Evolutionary conservation across 2,113 vertebrate species (phyloP), one percentile per base, ranked within the genome.

Genomic region (Scomber scombrus): DNA sequence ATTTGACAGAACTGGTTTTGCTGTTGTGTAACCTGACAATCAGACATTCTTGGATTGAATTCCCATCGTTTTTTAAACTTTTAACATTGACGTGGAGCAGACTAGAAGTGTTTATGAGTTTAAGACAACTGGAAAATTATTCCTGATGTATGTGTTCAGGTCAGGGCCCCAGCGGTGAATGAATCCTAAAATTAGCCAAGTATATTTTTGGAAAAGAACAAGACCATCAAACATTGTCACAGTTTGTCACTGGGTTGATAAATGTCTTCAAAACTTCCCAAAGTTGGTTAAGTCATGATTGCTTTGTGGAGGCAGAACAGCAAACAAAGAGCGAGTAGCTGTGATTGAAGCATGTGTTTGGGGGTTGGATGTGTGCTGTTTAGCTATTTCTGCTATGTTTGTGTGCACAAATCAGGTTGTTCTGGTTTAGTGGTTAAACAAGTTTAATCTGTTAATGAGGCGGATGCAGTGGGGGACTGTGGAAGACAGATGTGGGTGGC

Each of bases 381-480:
- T 29, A 3, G 46, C 31, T 77, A 46, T 81, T 78, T 68, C 55
- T 9, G 14, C 54, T 54, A 29, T 82, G 81, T 84, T 88, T 90
- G 73, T 76, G 81, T 74, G 56, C 47, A 34, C 47, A 57, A 60
- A 61, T 85, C 56, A 56, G 67, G 66, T 45, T 73, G 64, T 61
- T 77, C 60, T 47, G 75, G 66, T 68, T 72, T 64, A 78, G 61
- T 3, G 34, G 75, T 80, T 65, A 77, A 72, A 85, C 60, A 29
- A 77, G 57, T 65, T 57, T 71, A 68, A 78, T 75, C 58, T 74
- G 82, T 64, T 84, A 78, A 85, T 83, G 79, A 88, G 67, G 70
- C 19, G 70, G 73, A 55, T n/a, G 65, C 64, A 74, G 76, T 1
- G 57, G 23, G 64, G 45, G 43, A 29, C 47, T 13, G 51, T 14